Conservation (phyloP, 2,113 vertebrate species). For the Melanocharis versteri region DNA sequence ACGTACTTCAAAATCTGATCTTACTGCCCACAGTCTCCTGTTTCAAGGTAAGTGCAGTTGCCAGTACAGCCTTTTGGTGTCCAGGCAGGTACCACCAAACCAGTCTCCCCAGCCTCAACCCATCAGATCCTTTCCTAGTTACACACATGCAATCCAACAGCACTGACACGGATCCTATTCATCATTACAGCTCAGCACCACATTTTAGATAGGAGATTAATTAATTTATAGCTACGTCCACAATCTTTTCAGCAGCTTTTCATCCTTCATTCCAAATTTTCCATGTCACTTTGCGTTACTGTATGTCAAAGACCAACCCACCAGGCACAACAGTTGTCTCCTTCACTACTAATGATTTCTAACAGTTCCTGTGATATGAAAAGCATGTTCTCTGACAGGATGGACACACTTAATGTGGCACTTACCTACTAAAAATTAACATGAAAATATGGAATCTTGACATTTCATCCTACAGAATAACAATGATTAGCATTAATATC, state of each 20-base stretch:
- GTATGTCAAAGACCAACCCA: not conserved
- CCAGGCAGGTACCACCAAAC: not conserved
- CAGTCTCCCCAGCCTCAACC: rapidly evolving
- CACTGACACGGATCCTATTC: not conserved
- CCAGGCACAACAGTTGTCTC: not conserved
- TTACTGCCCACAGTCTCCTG: not conserved
- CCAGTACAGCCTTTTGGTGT: not conserved
- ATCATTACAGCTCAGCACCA: not conserved
- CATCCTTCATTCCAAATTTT: not conserved
- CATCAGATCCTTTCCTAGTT: not conserved
- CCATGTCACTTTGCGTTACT: not conserved
- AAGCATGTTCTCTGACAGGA: not conserved
- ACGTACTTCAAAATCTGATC: not conserved
- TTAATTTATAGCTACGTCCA: not conserved
- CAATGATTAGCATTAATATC: not conserved
- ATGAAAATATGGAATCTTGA: not conserved
- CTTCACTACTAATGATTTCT: not conserved
- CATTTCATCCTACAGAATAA: not conserved
- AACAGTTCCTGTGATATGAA: not conserved
- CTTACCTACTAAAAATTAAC: not conserved
- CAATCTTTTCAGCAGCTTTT: not conserved
- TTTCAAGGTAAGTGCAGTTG: not conserved
- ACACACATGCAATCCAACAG: not conserved
- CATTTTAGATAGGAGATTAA: not conserved
- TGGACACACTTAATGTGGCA: not conserved